Percentiles rank a stretch among this genome's conserved stretches.
phyloP scores from a whole-genome alignment of 2,797 vertebrate species.

The Scolopax rusticola region DNA sequence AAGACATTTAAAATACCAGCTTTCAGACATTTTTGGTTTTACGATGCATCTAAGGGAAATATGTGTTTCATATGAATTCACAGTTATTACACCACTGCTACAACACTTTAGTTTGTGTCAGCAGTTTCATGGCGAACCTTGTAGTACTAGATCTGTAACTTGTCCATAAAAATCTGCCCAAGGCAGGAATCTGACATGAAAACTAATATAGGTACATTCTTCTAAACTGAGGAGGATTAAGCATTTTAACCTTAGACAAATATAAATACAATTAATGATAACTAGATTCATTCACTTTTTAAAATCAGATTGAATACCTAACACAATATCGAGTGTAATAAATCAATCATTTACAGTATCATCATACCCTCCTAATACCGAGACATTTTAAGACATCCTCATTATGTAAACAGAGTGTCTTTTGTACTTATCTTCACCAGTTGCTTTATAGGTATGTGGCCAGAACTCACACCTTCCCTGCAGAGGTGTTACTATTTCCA shows the following conservation, averaged over 20 bases:
- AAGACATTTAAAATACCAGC: background rate
- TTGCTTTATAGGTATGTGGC: background rate
- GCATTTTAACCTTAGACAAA: background rate
- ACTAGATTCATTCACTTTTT: background rate
- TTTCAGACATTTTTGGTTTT: slow-evolving; percentile 10
- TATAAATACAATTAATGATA: background rate
- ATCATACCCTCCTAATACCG: background rate
- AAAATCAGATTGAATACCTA: background rate
- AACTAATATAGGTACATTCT: background rate
- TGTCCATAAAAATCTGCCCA: background rate
- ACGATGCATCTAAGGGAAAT: background rate
- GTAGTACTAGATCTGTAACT: background rate
- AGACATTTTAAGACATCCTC: background rate
- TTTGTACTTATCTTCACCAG: background rate
- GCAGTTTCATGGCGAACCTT: slow-evolving; percentile 20
- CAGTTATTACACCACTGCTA: slow-evolving; percentile 10
- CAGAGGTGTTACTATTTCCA: background rate
- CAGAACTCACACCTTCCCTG: background rate
- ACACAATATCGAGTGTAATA: background rate
- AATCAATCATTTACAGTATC: background rate
- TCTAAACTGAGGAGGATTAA: background rate
- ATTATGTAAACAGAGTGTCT: background rate
- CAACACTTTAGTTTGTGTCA: background rate
- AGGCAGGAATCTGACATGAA: background rate
- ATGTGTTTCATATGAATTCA: slow-evolving; percentile 4